Conservation (phyloP, 2,888 invertebrate species). For the Temnothorax unifasciatus region DNA sequence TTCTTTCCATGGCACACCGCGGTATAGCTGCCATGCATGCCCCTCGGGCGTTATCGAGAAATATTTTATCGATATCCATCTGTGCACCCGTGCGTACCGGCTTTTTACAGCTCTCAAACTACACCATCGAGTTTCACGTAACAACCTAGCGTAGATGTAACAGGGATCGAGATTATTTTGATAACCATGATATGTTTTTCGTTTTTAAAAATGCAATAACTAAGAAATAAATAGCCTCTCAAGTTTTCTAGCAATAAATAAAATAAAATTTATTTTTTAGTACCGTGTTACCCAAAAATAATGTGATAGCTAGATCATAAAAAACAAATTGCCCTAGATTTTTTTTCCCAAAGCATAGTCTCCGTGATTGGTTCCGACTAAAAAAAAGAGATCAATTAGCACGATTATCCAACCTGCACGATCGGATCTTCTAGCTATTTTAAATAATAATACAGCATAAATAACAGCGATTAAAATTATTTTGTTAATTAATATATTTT, state of each 20-base stretch:
- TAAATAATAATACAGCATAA: background rate
- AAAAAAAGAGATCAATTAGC: background rate
- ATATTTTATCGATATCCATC: slow-evolving; percentile 48
- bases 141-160: background rate
- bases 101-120: slow-evolving; percentile 30
- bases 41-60: slow-evolving; percentile 29
- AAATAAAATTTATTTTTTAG: slow-evolving; percentile 1
- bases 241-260: background rate
- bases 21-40: background rate
- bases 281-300: background rate
- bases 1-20: slow-evolving; percentile 34
- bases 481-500: background rate
- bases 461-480: background rate
- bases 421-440: background rate
- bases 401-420: background rate
- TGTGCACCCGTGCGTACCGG: slow-evolving; percentile 23
- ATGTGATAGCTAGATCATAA: background rate
- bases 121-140: slow-evolving; percentile 10
- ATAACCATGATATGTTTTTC: background rate
- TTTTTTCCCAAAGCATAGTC: background rate
- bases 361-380: background rate
- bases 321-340: background rate
- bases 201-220: background rate
- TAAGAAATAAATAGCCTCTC: background rate
- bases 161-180: slow-evolving; percentile 4